Conservation (phyloP, 1,140 invertebrate genomes). For the Drosophila mojavensis region DNA sequence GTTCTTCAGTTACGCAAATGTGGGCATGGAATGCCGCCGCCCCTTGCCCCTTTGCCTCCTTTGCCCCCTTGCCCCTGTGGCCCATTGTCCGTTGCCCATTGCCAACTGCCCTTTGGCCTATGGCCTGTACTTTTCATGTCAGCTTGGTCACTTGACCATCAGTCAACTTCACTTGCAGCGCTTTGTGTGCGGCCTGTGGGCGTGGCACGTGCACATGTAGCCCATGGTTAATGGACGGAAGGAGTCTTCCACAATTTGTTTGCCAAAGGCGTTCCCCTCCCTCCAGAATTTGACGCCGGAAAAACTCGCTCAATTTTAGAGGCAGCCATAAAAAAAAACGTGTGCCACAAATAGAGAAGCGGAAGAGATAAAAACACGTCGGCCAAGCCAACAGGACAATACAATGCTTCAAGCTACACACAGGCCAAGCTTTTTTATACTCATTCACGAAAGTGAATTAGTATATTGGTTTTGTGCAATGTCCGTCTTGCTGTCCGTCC, state of each 20-base stretch:
- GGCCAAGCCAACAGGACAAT: background rate
- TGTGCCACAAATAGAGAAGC: background rate
- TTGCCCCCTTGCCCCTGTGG: too few relatives aligned
- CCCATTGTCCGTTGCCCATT: too few relatives aligned
- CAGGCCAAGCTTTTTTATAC: too few relatives aligned
- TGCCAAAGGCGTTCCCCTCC: background rate
- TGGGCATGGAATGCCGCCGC: background rate
- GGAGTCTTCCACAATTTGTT: constrained; percentile 16
- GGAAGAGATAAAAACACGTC: too few relatives aligned
- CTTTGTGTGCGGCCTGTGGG: constrained; percentile 4
- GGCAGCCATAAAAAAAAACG: background rate
- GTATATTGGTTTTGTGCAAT: too few relatives aligned
- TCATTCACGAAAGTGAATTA: too few relatives aligned
- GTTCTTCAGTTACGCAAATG: constrained; percentile 13
- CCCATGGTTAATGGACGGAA: background rate
- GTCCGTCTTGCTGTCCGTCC: too few relatives aligned
- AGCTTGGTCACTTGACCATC: constrained; percentile 35
- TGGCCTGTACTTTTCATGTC: background rate
- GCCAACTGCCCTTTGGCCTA: background rate
- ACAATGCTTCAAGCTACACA: background rate
- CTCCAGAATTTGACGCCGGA: background rate
- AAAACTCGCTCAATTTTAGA: background rate
- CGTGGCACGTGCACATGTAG: background rate
- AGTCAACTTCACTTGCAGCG: constrained; percentile 45
- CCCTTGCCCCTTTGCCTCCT: background rate